phyloP scores from a whole-genome alignment of 2,888 invertebrate genomes.

The Eulithis prunata region DNA sequence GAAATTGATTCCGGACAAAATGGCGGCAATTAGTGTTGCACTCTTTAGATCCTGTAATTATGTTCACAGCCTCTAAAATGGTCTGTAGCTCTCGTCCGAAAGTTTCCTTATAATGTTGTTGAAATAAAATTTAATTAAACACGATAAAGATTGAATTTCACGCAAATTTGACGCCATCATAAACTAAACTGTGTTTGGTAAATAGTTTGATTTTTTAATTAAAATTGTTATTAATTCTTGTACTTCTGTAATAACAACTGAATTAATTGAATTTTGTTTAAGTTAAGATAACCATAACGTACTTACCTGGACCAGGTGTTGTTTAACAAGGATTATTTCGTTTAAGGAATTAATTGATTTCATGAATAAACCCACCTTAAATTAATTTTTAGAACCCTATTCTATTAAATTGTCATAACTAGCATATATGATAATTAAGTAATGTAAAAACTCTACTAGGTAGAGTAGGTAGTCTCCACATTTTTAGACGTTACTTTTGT shows the following conservation, averaged over 20 bases:
- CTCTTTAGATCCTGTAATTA: slow-evolving; percentile 45
- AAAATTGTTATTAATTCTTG: slow-evolving; percentile 76
- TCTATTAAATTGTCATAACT: no score
- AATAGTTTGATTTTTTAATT: slow-evolving; percentile 82
- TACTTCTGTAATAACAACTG: slow-evolving; percentile 41
- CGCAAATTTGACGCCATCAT: slow-evolving; percentile 77
- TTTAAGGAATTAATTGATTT: no score
- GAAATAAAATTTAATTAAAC: slow-evolving; percentile 72
- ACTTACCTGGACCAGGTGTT: no score
- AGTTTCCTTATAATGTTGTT: slow-evolving; percentile 48
- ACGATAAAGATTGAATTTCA: slow-evolving; percentile 78
- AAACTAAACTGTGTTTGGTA: slow-evolving; percentile 80
- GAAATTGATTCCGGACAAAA: slow-evolving; percentile 60
- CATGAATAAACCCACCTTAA: no score
- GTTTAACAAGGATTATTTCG: no score
- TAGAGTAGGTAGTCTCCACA: no score
- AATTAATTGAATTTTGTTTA: slow-evolving; percentile 30
- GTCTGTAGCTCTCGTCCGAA: slow-evolving; percentile 41
- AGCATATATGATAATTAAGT: no score
- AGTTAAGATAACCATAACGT: slow-evolving; percentile 22
- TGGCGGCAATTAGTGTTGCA: slow-evolving; percentile 49
- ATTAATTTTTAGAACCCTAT: no score
- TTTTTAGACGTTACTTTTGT: no score
- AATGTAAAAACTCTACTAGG: no score
- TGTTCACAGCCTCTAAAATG: slow-evolving; percentile 67